Evolutionary conservation across 2,888 invertebrate genomes (phyloP).

Genomic region (Nudaria mundana): DNA sequence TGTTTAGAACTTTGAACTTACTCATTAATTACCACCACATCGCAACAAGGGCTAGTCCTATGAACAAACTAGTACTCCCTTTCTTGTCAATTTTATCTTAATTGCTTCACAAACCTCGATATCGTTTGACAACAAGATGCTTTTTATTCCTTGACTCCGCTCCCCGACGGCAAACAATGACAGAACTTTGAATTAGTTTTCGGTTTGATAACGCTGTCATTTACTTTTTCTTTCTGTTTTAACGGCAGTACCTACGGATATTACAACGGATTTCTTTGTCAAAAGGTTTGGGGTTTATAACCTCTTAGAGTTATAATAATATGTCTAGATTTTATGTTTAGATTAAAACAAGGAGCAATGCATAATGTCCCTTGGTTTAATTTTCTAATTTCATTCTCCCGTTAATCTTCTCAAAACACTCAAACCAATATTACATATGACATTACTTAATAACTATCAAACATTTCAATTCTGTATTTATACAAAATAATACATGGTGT

Average conservation of each 20-base stretch:
- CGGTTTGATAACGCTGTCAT: conserved; percentile 62
- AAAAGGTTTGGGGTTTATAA: conserved; percentile 51
- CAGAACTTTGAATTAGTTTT: conserved; percentile 75
- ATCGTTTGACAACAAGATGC: conserved; percentile 76
- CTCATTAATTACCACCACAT: conserved; percentile 59
- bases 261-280: conserved; percentile 51
- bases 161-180: conserved; percentile 68
- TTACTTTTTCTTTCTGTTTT: conserved; percentile 51
- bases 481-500: too few species aligned
- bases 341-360: too few species aligned
- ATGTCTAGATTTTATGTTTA: too few species aligned
- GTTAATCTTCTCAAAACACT: conserved; percentile 22
- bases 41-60: conserved; percentile 48
- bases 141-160: conserved; percentile 65
- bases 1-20: conserved; percentile 30
- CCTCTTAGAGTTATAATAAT: conserved; percentile 45
- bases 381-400: conserved; percentile 38
- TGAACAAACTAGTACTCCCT: conserved; percentile 55
- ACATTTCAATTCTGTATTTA: too few species aligned
- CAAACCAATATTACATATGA: too few species aligned
- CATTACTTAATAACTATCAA: too few species aligned
- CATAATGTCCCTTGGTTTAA: conserved; percentile 38
- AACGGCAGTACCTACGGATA: conserved; percentile 51
- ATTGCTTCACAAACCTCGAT: conserved; percentile 78
- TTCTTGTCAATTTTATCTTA: conserved; percentile 76